Evolutionary conservation across 2,888 invertebrate species (phyloP).

Genomic region (Harpagoxenus sublaevis): DNA sequence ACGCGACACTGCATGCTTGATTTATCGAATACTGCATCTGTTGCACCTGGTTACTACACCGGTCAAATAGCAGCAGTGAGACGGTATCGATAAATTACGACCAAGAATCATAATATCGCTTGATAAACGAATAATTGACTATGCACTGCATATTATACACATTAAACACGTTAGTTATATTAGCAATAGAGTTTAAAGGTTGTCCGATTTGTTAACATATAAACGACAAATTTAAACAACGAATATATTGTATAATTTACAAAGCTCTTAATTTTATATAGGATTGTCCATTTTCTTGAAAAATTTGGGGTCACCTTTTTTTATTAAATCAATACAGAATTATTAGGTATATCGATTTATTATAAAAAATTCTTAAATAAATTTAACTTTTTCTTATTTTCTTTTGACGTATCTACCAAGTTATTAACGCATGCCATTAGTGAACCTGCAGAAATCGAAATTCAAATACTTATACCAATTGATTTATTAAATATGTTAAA

Average conservation of each 20-base stretch:
- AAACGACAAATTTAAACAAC: neutral
- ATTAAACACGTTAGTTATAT: slow-evolving; percentile 4
- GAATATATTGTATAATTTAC: neutral
- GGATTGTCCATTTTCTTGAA: neutral
- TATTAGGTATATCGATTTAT: neutral
- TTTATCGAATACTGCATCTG: slow-evolving; percentile 62
- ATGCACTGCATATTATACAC: neutral
- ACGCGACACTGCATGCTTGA: slow-evolving; percentile 46
- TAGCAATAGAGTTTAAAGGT: neutral
- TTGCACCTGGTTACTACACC: slow-evolving; percentile 17
- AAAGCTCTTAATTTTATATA: neutral
- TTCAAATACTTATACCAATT: neutral
- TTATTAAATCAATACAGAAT: neutral
- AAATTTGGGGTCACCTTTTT: neutral
- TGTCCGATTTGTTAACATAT: neutral
- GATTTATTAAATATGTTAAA: neutral
- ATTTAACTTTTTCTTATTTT: neutral
- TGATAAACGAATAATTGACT: neutral
- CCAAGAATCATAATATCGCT: neutral
- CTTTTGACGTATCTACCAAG: neutral
- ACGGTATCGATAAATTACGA: neutral
- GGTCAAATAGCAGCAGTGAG: neutral
- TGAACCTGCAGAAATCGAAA: neutral
- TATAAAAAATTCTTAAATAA: neutral
- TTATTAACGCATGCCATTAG: neutral